Base-by-base conservation (phyloP, 1,140 invertebrate genomes). In the Triops cancriformis region DNA sequence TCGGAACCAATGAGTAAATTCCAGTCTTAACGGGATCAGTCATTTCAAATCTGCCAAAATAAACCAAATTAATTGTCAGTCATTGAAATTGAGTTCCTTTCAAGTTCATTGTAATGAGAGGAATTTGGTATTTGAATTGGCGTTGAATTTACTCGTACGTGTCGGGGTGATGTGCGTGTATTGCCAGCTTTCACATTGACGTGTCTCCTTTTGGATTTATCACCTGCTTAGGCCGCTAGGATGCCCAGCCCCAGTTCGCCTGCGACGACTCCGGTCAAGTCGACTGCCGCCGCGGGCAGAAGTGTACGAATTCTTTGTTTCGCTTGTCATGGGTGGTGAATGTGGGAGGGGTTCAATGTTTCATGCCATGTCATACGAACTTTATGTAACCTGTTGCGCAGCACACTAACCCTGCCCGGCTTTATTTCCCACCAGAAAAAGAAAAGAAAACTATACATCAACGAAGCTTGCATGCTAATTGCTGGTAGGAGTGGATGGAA, bases 281-380 rank as follows among this genome's bases (percentile, higher is more conserved):
- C 51, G 5, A 4, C 51, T n/a, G 51, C 51, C 51, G 51, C 79
- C 77, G 26, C 14, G 27, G 14, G 28, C 43, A 6, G 28, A 37
- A 77, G 72, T 23, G 73, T 31, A 78, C 42, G 42, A 75, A 7
- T 42, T 77, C 37, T 76, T 77, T 18, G 75, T 51, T n/a, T 9
- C 23, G 51, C 23, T 64, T 7, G 31, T 7, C 7, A 7, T 37
- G 31, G 2, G 31, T 37, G 31, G 2, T 37, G 7, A 2, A 37
- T 37, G 31, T 37, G 31, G 31, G 31, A 37, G 31, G 31, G n/a
- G n/a, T n/a, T 7, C 7, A 7, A 37, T 37, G 2, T 37, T 37
- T 7, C 31, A 37, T 37, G 31, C 31, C 7, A 37, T 37, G 31
- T 4, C 31, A 37, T 37, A 37, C 31, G 2, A 7, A 37, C 31